Conservation (phyloP, 92 coral and sea anemone species). For the Palythoa grandiflora region DNA sequence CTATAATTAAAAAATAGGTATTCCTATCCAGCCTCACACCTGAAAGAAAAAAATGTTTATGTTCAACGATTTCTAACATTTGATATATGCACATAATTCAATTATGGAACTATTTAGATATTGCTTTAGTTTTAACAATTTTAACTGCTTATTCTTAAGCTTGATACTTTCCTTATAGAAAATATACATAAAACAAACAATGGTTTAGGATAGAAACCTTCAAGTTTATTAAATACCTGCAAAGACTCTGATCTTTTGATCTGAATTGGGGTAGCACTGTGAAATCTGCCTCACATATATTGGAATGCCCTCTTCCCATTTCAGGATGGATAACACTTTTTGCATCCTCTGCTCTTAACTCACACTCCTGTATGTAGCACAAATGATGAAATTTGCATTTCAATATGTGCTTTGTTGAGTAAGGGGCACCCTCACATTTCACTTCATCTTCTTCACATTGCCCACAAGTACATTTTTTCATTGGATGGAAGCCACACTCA, state of each 20-base stretch:
- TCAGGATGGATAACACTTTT: slow-evolving; percentile 7
- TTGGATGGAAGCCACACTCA: slow-evolving; percentile 8
- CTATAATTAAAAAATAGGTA: too few species aligned
- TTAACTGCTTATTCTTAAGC: not conserved
- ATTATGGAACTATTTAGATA: too few species aligned
- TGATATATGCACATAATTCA: too few species aligned
- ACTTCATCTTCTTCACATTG: not conserved
- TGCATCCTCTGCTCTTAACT: slow-evolving; percentile 44
- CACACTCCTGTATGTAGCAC: slow-evolving; percentile 17
- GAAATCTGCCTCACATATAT: slow-evolving; percentile 39
- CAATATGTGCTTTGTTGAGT: not conserved
- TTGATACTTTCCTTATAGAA: not conserved
- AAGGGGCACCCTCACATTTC: not conserved
- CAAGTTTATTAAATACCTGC: not conserved
- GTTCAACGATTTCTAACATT: too few species aligned
- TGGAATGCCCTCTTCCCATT: slow-evolving; percentile 34
- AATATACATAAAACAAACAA: not conserved
- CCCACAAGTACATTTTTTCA: not conserved
- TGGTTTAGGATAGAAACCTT: not conserved
- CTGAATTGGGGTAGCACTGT: slow-evolving; percentile 1
- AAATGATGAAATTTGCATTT: slow-evolving; percentile 10
- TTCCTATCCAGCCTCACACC: too few species aligned
- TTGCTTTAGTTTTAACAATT: too few species aligned
- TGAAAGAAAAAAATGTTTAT: too few species aligned
- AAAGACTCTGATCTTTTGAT: not conserved